Base-by-base conservation (phyloP, 2,888 invertebrate genomes). In the Tillus elongatus region DNA sequence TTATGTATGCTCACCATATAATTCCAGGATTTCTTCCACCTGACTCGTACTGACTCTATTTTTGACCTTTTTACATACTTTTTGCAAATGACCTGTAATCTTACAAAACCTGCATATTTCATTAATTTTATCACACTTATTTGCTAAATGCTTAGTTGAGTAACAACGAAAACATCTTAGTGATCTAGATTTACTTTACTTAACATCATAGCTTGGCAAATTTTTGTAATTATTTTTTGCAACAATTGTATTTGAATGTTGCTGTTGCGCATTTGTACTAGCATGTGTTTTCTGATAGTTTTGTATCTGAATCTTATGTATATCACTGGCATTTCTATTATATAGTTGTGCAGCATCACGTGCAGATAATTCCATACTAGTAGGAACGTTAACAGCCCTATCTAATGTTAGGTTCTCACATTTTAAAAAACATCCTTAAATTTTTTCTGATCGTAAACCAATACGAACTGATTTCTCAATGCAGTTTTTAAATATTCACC, bases 391-490 rank as follows among this genome's bases (percentile, higher is more conserved):
- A 11, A 43, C n/a, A 11, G 50, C 52, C 10, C 13, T 41, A 4
- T 44, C 39, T 11, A 47, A 27, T 2, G 44, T 45, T 32, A 52
- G 32, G 15, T 49, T 31, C 30, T 35, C 41, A 29, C 36, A 39
- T 34, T 52, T 47, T 3, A 55, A 36, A 4, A 52, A 33, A 1
- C 52, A 32, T 14, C 41, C 44, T 40, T 50, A 42, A 4, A 46
- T 51, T 27, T 39, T 35, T 12, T 40, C 36, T 24, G 44, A 47
- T 12, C 42, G 27, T 27, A 53, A 33, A 1, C 51, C 50, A 51
- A 50, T 15, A 49, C 46, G 26, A 52, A 51, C 44, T 50, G 49
- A 37, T 53, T 51, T 6, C 50, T 27, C 30, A 52, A 36, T 15
- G 6, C 50, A 8, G 44, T 48, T 8, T 50, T 44, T 30, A 51